phyloP scores from a whole-genome alignment of 2,113 vertebrate species.

The Rousettus leschenaultii region DNA sequence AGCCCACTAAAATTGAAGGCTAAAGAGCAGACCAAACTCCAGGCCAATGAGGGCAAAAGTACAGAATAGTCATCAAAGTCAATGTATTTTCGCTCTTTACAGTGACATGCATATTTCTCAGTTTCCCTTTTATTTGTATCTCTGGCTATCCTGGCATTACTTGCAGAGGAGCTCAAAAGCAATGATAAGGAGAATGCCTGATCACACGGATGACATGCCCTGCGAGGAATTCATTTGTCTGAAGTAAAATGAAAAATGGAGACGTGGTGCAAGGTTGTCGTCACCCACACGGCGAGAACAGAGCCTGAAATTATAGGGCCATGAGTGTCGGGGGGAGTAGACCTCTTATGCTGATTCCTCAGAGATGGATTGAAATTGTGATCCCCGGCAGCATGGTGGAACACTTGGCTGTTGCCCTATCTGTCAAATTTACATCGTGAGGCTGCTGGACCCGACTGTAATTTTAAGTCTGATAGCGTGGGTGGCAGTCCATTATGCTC shows the following conservation, averaged over 20 bases:
- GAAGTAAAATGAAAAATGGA: slow-evolving; percentile 59
- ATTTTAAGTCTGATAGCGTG: slow-evolving; percentile 46
- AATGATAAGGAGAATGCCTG: slow-evolving; percentile 45
- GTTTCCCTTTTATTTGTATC: slow-evolving; percentile 61
- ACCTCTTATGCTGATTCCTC: neutral
- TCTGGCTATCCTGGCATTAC: neutral
- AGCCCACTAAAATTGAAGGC: neutral
- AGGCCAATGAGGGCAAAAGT: neutral
- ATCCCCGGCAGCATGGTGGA: neutral
- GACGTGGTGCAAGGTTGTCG: slow-evolving; percentile 76
- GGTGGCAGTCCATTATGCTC: slow-evolving; percentile 56
- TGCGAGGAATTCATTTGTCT: slow-evolving; percentile 46
- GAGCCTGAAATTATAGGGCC: slow-evolving; percentile 57
- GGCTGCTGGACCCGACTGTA: slow-evolving; percentile 21
- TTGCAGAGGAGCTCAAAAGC: slow-evolving; percentile 33
- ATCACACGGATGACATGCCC: neutral
- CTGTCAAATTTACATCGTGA: slow-evolving; percentile 52
- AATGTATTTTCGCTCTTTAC: slow-evolving; percentile 44
- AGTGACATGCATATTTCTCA: slow-evolving; percentile 39
- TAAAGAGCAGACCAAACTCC: neutral
- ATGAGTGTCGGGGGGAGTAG: neutral
- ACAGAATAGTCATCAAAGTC: slow-evolving; percentile 23
- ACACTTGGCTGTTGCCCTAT: neutral
- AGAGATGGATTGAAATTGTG: slow-evolving; percentile 31
- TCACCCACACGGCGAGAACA: slow-evolving; percentile 64